Percentiles rank a stretch among this genome's conserved stretches.
Evolutionary conservation across 1,140 invertebrate species (phyloP).

Genomic region (Spodoptera litura): DNA sequence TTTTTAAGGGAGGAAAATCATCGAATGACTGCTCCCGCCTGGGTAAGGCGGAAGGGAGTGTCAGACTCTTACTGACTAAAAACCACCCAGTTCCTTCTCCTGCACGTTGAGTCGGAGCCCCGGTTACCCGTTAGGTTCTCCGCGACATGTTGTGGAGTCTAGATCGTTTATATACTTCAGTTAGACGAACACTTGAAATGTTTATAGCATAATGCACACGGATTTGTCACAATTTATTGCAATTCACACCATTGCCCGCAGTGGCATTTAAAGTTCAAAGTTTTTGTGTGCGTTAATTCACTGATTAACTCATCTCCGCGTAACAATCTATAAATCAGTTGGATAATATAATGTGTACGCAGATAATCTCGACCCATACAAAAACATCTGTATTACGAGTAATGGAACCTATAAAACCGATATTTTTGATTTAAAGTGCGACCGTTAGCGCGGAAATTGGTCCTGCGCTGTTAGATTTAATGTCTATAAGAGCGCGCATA

Average conservation of each 20-base stretch:
- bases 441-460: slow-evolving; percentile 33
- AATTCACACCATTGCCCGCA: slow-evolving; percentile 2
- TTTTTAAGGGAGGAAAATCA: no score
- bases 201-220: slow-evolving; percentile 15
- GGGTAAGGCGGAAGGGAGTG: no score
- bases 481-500: slow-evolving; percentile 3
- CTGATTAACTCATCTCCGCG: slow-evolving; percentile 26
- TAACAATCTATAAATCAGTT: neutral
- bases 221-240: slow-evolving; percentile 35
- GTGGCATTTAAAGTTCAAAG: slow-evolving; percentile 26
- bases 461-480: slow-evolving; percentile 10
- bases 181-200: neutral
- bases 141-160: no score
- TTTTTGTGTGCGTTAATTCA: slow-evolving; percentile 26
- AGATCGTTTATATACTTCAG: no score
- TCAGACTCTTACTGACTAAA: no score
- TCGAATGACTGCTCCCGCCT: no score
- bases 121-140: no score
- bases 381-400: slow-evolving; percentile 27
- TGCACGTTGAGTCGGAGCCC: no score
- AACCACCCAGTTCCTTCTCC: no score
- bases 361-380: slow-evolving; percentile 4
- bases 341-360: neutral
- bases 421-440: slow-evolving; percentile 29
- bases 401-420: slow-evolving; percentile 10